A percentile compares a stretch with the other conserved stretches of the same genome.
phyloP scores from a whole-genome alignment of 2,113 vertebrate genomes.

The Tachuris rubrigastra region DNA sequence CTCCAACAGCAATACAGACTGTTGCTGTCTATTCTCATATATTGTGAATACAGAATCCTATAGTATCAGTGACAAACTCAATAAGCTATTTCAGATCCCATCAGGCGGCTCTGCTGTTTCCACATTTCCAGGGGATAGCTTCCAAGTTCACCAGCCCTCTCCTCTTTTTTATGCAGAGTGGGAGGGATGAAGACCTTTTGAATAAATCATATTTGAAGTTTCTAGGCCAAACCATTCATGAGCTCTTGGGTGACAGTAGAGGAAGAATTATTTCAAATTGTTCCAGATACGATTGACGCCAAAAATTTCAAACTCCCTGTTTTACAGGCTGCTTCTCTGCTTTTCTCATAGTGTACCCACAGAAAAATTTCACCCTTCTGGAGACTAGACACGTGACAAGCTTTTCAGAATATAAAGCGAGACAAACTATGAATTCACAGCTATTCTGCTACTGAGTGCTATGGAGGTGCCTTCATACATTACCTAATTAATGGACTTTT shows the following conservation, averaged over 20 bases:
- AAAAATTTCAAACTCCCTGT: background rate
- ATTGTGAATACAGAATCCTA: background rate
- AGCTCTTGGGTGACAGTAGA: background rate
- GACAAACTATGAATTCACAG: background rate
- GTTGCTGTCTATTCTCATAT: background rate
- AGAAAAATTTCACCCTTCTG: background rate
- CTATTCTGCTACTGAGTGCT: background rate
- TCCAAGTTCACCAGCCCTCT: background rate
- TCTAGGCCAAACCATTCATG: conserved; percentile 49
- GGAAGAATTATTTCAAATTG: conserved; percentile 16
- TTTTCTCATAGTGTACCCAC: background rate
- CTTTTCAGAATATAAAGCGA: background rate
- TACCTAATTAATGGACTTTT: conserved; percentile 25
- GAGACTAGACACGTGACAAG: background rate
- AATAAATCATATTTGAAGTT: conserved; percentile 55
- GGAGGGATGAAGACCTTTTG: conserved; percentile 7
- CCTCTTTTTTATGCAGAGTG: background rate
- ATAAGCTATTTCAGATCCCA: conserved; percentile 25
- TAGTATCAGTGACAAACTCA: conserved; percentile 7
- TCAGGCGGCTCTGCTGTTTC: conserved; percentile 7
- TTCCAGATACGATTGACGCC: background rate
- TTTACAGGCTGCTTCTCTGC: conserved; percentile 18
- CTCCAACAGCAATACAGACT: background rate
- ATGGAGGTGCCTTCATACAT: background rate
- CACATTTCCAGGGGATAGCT: background rate